phyloP scores from a whole-genome alignment of 2,888 invertebrate species.

The Lasioglossum calceatum region DNA sequence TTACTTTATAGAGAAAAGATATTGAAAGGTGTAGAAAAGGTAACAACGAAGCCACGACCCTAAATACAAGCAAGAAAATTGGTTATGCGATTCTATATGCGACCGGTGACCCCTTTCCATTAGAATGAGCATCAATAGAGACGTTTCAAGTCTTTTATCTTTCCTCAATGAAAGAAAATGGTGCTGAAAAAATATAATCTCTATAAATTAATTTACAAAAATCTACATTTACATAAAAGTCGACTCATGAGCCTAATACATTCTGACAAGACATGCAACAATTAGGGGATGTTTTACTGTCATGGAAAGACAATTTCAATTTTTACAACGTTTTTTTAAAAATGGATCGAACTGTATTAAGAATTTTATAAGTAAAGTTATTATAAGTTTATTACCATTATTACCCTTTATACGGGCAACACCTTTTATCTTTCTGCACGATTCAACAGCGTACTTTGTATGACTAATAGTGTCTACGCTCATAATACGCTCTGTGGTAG shows the following conservation, averaged over 20 bases:
- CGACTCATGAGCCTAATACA: not conserved
- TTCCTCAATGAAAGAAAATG: not conserved
- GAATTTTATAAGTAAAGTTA: too few species aligned
- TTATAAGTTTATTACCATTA: not conserved
- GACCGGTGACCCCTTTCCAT: not conserved
- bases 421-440: not conserved
- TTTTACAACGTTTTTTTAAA: not conserved
- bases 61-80: not conserved
- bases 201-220: not conserved
- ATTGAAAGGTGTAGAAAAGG: not conserved
- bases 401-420: not conserved
- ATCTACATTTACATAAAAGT: not conserved
- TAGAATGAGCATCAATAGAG: not conserved
- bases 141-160: not conserved
- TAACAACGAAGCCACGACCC: not conserved
- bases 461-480: not conserved
- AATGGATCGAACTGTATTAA: not conserved
- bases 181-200: not conserved
- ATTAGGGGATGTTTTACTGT: not conserved
- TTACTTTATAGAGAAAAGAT: not conserved
- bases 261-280: not conserved
- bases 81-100: not conserved
- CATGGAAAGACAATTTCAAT: not conserved
- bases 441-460: not conserved
- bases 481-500: not conserved